These are phyloP conservation scores for Augiades crinisus DNA, from an alignment of 2,888 invertebrate species.

Conservation along the genomic window DNA sequence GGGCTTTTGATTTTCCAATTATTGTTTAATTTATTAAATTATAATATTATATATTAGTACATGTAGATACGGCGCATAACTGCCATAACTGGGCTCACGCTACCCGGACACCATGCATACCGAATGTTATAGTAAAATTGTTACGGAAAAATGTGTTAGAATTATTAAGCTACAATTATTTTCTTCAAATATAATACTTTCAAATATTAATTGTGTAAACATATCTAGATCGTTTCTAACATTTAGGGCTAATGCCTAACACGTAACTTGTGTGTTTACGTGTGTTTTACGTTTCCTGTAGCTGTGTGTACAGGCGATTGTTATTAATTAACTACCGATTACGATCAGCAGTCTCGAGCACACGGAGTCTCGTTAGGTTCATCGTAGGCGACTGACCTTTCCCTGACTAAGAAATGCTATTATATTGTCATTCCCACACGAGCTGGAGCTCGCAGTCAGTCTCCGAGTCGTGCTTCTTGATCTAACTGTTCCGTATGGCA, in stretches of 20 bases:
- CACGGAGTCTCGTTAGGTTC: constrained; percentile 39
- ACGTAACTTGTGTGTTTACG: not conserved
- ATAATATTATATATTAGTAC: too few species aligned
- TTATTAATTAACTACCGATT: constrained; percentile 45
- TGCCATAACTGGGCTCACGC: too few species aligned
- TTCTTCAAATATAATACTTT: too few species aligned
- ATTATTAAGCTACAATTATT: too few species aligned
- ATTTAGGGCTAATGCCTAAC: not conserved
- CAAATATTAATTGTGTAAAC: too few species aligned
- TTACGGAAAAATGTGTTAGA: too few species aligned
- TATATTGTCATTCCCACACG: constrained; percentile 59
- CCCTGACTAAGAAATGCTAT: constrained; percentile 51
- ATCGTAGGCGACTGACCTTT: constrained; percentile 55
- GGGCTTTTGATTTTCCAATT: too few species aligned
- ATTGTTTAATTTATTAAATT: too few species aligned
- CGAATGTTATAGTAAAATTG: too few species aligned
- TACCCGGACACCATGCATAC: too few species aligned
- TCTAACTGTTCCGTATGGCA: not conserved
- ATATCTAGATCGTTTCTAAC: not conserved
- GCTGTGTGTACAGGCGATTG: constrained; percentile 27
- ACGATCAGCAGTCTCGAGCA: constrained; percentile 36
- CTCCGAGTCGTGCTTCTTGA: not conserved
- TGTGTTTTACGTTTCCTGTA: constrained; percentile 4
- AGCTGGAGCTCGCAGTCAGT: constrained; percentile 33
- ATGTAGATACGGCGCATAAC: too few species aligned